Evolutionary conservation across 2,797 vertebrate genomes (phyloP), one percentile per base, ranked within the genome.

Genomic region (Sebastes wilsoni): DNA sequence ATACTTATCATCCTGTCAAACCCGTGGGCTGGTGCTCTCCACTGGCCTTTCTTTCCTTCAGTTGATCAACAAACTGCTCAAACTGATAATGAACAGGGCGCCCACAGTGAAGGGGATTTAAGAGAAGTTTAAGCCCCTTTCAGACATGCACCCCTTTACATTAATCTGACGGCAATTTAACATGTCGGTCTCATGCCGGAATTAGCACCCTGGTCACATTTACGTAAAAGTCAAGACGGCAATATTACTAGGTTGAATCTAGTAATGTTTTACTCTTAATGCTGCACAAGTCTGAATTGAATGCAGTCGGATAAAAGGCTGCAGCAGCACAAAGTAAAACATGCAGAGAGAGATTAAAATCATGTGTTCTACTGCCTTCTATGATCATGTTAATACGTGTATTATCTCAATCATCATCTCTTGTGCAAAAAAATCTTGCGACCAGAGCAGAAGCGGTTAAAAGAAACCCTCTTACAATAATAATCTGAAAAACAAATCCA

Each of bases 331-430:
- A 22, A 49, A 56, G n/a, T 72, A 23, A 60, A 72, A 72, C 52
- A 22, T 25, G 18, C 32, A 61, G 28, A 27, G 36, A 71, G 52
- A 23, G 36, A 52, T 46, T 30, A 65, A 32, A 54, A 2, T 1
- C 20, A 54, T 16, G 20, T 54, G 1, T 49, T 49, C 18, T 49
- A 4, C 46, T 49, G 46, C 46, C 49, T 11, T 54, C 49, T 54
- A 54, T 0, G 20, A 54, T 54, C 49, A n/a, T 22, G 0, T 54
- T 11, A 54, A n/a, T 54, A 54, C 20, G 0, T 52, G 2, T 27
- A 36, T 36, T 71, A 11, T 22, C 1, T 28, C 6, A 52, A 4
- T 49, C 5, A 49, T 8, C 0, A 4, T 55, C 34, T 49, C 28
- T 7, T 14, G 23, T 32, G 25, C 49, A 46, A 22, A 25, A 25